Conservation (phyloP, 2,888 invertebrate species). For the Dascillus cervinus region DNA sequence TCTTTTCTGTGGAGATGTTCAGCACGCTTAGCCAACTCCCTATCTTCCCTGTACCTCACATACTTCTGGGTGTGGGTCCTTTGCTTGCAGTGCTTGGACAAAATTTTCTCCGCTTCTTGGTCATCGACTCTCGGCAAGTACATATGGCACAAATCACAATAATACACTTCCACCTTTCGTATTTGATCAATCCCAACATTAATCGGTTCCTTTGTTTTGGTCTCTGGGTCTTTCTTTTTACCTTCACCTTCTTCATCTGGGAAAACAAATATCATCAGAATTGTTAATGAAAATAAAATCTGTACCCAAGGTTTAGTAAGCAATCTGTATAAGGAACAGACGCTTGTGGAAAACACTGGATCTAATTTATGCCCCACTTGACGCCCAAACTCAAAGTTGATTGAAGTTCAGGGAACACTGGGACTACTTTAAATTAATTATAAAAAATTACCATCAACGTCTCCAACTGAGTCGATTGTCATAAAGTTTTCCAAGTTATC, state of each 20-base stretch:
- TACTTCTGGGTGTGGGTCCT: conserved; percentile 70
- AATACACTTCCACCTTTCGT: conserved; percentile 69
- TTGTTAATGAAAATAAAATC: not conserved
- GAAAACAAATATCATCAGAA: not conserved
- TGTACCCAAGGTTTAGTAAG: not conserved
- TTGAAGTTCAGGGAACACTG: conserved; percentile 22
- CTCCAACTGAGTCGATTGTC: conserved; percentile 83
- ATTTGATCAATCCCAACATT: conserved; percentile 72
- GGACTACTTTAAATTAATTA: conserved; percentile 12
- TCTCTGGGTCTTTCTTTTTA: conserved; percentile 32
- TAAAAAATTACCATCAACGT: conserved; percentile 59
- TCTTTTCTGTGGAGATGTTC: conserved; percentile 59
- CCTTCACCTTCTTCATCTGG: conserved; percentile 18
- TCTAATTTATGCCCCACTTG: conserved; percentile 21
- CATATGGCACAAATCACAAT: conserved; percentile 72
- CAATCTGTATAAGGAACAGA: not conserved
- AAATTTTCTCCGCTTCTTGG: conserved; percentile 42
- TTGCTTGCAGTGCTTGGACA: conserved; percentile 58
- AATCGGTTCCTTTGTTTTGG: conserved; percentile 52
- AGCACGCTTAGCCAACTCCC: conserved; percentile 62
- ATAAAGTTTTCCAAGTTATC: conserved; percentile 78
- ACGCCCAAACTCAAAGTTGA: conserved; percentile 18
- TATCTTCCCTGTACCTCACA: conserved; percentile 69
- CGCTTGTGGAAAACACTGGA: conserved; percentile 16
- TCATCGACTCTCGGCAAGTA: conserved; percentile 59